These are phyloP conservation scores for Coreius guichenoti DNA, from an alignment of 2,797 vertebrate genomes.

Conservation along the genomic window DNA sequence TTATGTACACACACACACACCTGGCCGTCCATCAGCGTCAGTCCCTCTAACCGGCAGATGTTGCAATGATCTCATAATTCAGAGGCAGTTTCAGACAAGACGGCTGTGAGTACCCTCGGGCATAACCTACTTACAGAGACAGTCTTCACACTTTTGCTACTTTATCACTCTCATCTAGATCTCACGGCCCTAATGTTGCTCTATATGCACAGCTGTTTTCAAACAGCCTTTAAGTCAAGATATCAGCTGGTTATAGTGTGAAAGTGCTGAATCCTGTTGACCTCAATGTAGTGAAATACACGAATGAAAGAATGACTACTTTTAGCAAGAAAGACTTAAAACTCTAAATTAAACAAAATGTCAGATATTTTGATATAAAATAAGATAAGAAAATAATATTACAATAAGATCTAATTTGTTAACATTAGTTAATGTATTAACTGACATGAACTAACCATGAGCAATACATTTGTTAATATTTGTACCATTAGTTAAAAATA, in stretches of 20 bases:
- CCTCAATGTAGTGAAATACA: background rate
- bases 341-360: background rate
- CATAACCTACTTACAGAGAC: conserved; percentile 71
- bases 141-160: conserved; percentile 55
- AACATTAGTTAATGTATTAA: too few species aligned
- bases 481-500: too few species aligned
- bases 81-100: conserved; percentile 77
- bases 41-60: conserved; percentile 77
- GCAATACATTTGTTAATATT: too few species aligned
- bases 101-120: conserved; percentile 67
- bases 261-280: background rate
- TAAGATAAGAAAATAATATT: too few species aligned
- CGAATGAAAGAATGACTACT: background rate
- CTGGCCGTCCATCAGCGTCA: conserved; percentile 81
- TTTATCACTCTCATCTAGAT: conserved; percentile 52
- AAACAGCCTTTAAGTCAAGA: background rate
- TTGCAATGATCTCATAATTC: conserved; percentile 80
- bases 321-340: background rate
- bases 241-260: background rate
- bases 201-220: conserved; percentile 45
- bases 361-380: background rate
- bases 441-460: too few species aligned
- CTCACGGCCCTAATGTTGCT: conserved; percentile 34
- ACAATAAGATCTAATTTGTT: too few species aligned
- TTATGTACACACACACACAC: conserved; percentile 67